Evolutionary conservation across 2,797 vertebrate species (phyloP), one percentile per base, ranked within the genome.

Genomic region (Centroberyx gerrardi): DNA sequence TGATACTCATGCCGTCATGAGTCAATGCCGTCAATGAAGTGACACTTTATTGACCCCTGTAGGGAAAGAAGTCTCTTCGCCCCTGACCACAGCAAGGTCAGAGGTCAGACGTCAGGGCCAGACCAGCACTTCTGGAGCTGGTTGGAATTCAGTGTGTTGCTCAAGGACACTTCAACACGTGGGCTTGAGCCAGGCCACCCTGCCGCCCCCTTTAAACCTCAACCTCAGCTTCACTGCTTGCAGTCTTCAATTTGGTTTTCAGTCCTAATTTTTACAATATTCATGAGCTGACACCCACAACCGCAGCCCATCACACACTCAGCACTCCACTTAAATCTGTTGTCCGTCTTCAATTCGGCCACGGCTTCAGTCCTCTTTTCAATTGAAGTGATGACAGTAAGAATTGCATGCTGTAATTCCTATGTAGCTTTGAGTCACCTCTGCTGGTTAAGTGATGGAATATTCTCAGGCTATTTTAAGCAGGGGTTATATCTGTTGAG

Each of bases 381-480:
- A 83, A 46, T 52, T 61, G 4, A 71, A 65, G 76, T 68, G 81
- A 78, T 78, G 86, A 87, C 76, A 86, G 58, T 55, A 61, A 54
- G 38, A 76, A 78, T 5, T 77, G 60, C 75, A 83, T 72, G 67
- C 60, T 86, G 74, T 85, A 79, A 78, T 88, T 81, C 81, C 79
- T 66, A 67, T 83, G 51, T 76, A 77, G 65, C 75, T 87, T 84
- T 77, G 68, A 89, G 79, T 90, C 81, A 80, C 81, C 85, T 89
- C 78, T 87, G 75, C 76, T 86, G 76, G 59, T 86, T 78, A 87
- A 82, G 72, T 87, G 65, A 56, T 88, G 85, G 88, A 88, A 88
- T 85, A 87, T 89, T 78, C 59, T 29, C 67, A 66, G 22, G 36
- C 69, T 90, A 75, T 90, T 92, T 84, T 75, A 76, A 66, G 42